These are phyloP conservation scores for Pterostichus madidus DNA, from an alignment of 2,888 invertebrate genomes.

Conservation along the genomic window DNA sequence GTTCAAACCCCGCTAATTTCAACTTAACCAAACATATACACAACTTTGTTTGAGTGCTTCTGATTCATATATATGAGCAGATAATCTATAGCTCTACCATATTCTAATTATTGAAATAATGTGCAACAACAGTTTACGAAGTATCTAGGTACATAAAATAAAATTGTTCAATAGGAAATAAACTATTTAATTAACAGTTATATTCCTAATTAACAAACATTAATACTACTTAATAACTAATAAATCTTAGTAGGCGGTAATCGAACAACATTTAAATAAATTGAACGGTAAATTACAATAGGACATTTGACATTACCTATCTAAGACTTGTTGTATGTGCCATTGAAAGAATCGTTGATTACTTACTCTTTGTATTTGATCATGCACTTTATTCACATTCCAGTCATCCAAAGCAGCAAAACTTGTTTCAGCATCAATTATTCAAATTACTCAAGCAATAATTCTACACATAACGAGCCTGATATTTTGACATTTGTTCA, in stretches of 20 bases:
- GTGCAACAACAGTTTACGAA: no score
- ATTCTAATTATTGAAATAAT: no score
- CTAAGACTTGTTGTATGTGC: constrained; percentile 3
- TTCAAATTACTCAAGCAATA: constrained; percentile 49
- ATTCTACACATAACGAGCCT: constrained; percentile 50
- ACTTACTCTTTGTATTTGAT: constrained; percentile 44
- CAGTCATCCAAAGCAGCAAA: constrained; percentile 47
- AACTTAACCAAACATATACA: no score
- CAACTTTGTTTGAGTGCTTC: no score
- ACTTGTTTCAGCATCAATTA: constrained; percentile 54
- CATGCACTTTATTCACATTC: constrained; percentile 50
- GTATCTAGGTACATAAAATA: no score
- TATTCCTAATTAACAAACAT: background rate
- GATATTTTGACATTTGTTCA: constrained; percentile 54
- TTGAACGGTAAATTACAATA: background rate
- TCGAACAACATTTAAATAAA: constrained; percentile 36
- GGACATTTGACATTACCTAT: background rate
- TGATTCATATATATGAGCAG: no score
- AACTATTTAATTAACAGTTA: no score
- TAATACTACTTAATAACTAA: constrained; percentile 12
- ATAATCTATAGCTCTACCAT: no score
- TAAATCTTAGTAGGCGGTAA: constrained; percentile 4
- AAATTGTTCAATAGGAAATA: no score
- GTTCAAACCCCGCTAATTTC: no score
- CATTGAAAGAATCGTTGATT: constrained; percentile 43